These are phyloP conservation scores for Sylvicola fuscatus DNA, from an alignment of 2,888 invertebrate genomes.

Conservation along the genomic window DNA sequence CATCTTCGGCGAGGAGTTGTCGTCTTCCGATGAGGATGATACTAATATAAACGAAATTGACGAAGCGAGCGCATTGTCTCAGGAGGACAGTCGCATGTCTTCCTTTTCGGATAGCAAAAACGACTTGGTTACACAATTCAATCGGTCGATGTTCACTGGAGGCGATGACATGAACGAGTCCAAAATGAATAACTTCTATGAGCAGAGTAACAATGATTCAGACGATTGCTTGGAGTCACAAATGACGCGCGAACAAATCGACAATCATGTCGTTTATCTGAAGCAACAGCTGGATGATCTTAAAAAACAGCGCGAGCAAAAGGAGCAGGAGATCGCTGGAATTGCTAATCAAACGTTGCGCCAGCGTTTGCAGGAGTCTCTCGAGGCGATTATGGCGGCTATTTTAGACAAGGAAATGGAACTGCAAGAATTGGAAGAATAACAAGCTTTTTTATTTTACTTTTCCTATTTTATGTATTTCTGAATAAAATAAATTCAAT, in stretches of 20 bases:
- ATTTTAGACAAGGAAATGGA: constrained; percentile 57
- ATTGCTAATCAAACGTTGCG: constrained; percentile 68
- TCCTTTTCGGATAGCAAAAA: constrained; percentile 30
- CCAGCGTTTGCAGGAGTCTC: constrained; percentile 61
- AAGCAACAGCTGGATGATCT: constrained; percentile 55
- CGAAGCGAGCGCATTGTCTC: constrained; percentile 53
- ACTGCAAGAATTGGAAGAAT: too few species aligned
- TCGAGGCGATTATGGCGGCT: constrained; percentile 60
- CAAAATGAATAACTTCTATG: not conserved
- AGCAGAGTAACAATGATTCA: not conserved
- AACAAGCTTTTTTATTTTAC: too few species aligned
- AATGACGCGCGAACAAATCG: constrained; percentile 30
- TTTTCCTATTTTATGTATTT: too few species aligned
- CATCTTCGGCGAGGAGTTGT: constrained; percentile 83
- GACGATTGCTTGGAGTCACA: not conserved
- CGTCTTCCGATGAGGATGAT: constrained; percentile 68
- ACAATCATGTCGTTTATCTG: constrained; percentile 45
- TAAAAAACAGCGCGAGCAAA: constrained; percentile 49
- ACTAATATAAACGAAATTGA: constrained; percentile 55
- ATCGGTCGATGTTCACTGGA: constrained; percentile 17
- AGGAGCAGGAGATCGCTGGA: constrained; percentile 62
- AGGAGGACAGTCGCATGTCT: constrained; percentile 50
- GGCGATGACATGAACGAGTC: constrained; percentile 1
- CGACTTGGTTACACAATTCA: constrained; percentile 20
- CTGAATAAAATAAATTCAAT: too few species aligned